Conservation (phyloP, 2,888 invertebrate genomes). For the Erannis defoliaria region DNA sequence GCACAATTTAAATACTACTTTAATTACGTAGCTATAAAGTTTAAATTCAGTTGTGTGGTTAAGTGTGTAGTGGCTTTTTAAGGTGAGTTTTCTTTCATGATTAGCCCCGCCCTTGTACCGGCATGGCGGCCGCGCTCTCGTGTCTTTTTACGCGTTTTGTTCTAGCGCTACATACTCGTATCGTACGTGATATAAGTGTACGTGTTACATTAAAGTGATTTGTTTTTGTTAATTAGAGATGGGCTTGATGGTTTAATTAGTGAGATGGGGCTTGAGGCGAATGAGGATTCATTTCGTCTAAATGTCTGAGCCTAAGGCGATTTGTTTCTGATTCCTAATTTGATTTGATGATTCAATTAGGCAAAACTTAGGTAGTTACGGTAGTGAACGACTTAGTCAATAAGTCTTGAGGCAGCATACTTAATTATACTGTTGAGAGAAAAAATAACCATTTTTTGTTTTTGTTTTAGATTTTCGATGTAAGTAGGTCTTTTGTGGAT, state of each 20-base stretch:
- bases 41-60: slow-evolving; percentile 54
- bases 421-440: no score
- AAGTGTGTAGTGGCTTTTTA: slow-evolving; percentile 44
- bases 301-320: neutral
- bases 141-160: slow-evolving; percentile 39
- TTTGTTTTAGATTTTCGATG: no score
- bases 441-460: no score
- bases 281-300: neutral
- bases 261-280: neutral
- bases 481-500: no score
- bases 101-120: slow-evolving; percentile 81
- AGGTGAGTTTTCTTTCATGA: slow-evolving; percentile 57
- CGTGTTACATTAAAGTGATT: slow-evolving; percentile 35
- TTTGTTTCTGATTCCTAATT: slow-evolving; percentile 9
- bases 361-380: no score
- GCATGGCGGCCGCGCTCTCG: slow-evolving; percentile 75
- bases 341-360: neutral
- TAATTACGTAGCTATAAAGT: slow-evolving; percentile 55
- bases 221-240: slow-evolving; percentile 37
- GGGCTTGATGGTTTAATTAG: slow-evolving; percentile 36
- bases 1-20: slow-evolving; percentile 63
- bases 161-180: slow-evolving; percentile 26
- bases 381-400: no score
- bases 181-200: slow-evolving; percentile 36
- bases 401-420: no score